Base-by-base conservation (phyloP, 2,888 invertebrate species). In the Habroteleia sp. region DNA sequence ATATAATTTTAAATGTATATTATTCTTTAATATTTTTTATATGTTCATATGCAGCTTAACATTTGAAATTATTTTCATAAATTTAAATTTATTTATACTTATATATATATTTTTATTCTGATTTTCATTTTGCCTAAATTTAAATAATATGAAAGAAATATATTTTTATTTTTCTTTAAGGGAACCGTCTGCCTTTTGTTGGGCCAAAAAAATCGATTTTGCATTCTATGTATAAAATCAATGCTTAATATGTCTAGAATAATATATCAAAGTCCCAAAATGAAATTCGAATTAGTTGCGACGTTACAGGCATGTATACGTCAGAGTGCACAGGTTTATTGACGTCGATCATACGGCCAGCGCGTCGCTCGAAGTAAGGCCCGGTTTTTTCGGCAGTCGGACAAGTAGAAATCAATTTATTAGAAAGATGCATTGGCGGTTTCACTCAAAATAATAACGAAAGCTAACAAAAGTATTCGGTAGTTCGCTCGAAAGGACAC, bases 211-310 rank as follows among this genome's bases (percentile, higher is more conserved):
- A 33, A 33, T 52, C 25, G n/a, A n/a, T n/a, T n/a, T n/a, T n/a
- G n/a, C 37, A 35, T 37, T 52, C 6, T 52, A 39, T 52, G 33
- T 0, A 54, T 41, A 41, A 41, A 41, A 41, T 41, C 29, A 31
- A 17, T 41, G 10, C 5, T 29, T 41, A 27, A 13, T n/a, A 41
- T 16, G 41, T 56, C 17, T 41, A 56, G 29, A 56, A 56, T 56
- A 56, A 29, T 56, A 27, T 56, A 29, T 56, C 41, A 56, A 56
- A 56, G 14, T 52, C 16, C 27, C 8, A 52, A 52, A 52, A 8
- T 37, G 39, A 7, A 52, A 37, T 52, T 52, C 52, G 41, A 56
- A 41, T 16, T 41, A 27, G 20, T 39, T 56, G 11, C 41, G 20
- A 31, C 17, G 41, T 41, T 56, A 56, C 41, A 27, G 25, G 16